Evolutionary conservation across 2,888 invertebrate genomes (phyloP).

Genomic region (Caenorhabditis sp.): DNA sequence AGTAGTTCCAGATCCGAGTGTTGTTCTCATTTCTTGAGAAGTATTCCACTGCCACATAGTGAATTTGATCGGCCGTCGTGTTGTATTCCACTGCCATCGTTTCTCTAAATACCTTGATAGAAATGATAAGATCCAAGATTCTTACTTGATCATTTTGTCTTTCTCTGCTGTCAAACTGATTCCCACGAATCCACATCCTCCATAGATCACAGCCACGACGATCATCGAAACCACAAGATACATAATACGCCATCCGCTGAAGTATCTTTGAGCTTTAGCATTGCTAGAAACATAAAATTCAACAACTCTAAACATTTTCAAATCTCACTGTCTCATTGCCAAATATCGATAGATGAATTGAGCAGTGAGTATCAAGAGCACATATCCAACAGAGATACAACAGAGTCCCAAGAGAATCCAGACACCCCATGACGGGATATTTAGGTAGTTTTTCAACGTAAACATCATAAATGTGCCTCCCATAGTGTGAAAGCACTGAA

Average conservation of each 20-base stretch:
- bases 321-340: constrained; percentile 35
- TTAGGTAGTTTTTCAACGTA: constrained; percentile 14
- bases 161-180: constrained; percentile 14
- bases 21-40: constrained; percentile 15
- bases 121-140: neutral
- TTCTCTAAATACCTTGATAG: constrained; percentile 6
- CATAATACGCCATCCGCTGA: constrained; percentile 4
- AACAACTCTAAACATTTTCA: neutral
- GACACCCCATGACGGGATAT: constrained; percentile 32
- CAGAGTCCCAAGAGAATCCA: constrained; percentile 41
- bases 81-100: neutral
- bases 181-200: constrained; percentile 17
- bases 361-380: constrained; percentile 27
- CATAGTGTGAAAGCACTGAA: constrained; percentile 49
- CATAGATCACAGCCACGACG: constrained; percentile 12
- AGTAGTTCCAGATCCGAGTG: constrained; percentile 2
- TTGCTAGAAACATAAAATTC: neutral
- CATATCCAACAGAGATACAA: constrained; percentile 46
- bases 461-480: constrained; percentile 57
- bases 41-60: constrained; percentile 31
- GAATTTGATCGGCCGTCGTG: constrained; percentile 2
- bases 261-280: neutral
- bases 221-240: constrained; percentile 13
- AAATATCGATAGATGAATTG: constrained; percentile 48
- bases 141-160: constrained; percentile 1